Evolutionary conservation across 2,797 vertebrate genomes (phyloP).

Genomic region (Oryzias sinensis): DNA sequence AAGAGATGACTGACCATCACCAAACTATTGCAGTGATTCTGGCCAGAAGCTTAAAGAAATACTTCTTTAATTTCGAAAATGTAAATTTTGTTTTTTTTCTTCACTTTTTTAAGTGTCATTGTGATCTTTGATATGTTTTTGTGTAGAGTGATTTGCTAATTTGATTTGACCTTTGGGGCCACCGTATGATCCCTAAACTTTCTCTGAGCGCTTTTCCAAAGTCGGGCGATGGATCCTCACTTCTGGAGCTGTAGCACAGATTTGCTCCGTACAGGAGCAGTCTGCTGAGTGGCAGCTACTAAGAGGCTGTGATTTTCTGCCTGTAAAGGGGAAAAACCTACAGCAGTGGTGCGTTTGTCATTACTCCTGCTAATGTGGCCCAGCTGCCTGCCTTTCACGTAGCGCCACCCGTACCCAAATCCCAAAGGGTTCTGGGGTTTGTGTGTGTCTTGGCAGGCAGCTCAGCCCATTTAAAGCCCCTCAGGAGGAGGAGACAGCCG

Average conservation of each 20-base stretch:
- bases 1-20: too few relatives aligned
- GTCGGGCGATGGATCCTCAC: conserved; percentile 27
- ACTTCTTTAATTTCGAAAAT: too few relatives aligned
- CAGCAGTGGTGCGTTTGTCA: conserved; percentile 59
- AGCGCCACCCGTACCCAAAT: conserved; percentile 30
- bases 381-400: conserved; percentile 62
- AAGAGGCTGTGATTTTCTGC: conserved; percentile 32
- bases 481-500: conserved; percentile 23
- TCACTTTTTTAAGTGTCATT: too few relatives aligned
- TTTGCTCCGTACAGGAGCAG: neutral
- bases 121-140: too few relatives aligned
- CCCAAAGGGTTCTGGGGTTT: conserved; percentile 40
- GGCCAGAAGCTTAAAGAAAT: too few relatives aligned
- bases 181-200: conserved; percentile 17
- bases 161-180: too few relatives aligned
- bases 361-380: conserved; percentile 47
- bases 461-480: conserved; percentile 22
- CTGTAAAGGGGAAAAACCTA: conserved; percentile 37
- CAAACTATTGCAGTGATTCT: too few relatives aligned
- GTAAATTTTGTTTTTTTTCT: too few relatives aligned
- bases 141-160: too few relatives aligned
- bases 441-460: conserved; percentile 15
- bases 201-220: conserved; percentile 45
- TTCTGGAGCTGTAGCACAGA: conserved; percentile 19
- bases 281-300: conserved; percentile 53